Percentiles rank a stretch among this genome's conserved stretches.
phyloP scores from a whole-genome alignment of 2,113 vertebrate species.

The Alligator sinensis region DNA sequence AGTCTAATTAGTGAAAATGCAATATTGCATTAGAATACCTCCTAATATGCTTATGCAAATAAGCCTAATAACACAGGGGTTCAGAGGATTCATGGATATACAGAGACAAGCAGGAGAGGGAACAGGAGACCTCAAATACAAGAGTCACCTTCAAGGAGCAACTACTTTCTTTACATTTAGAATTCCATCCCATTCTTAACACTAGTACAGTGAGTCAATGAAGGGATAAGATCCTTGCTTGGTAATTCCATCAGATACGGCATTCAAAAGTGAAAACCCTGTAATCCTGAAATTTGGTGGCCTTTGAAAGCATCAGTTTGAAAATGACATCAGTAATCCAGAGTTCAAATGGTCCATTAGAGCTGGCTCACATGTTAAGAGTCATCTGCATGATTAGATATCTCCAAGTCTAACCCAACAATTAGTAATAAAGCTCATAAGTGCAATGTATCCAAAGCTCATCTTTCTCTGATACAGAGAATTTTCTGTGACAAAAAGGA shows the following conservation, averaged over 20 bases:
- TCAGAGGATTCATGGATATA: background rate
- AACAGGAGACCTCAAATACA: background rate
- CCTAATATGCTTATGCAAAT: slow-evolving; percentile 20
- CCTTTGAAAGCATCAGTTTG: background rate
- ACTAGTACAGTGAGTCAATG: background rate
- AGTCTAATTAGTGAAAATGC: slow-evolving; percentile 62
- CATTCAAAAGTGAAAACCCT: slow-evolving; percentile 15
- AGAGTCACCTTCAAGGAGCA: background rate
- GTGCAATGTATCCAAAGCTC: background rate
- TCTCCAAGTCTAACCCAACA: background rate
- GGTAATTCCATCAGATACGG: background rate
- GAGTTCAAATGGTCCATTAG: background rate
- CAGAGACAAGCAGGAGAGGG: background rate
- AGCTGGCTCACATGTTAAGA: background rate
- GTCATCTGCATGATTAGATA: background rate
- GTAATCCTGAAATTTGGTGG: background rate
- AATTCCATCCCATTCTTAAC: background rate
- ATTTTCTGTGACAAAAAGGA: background rate
- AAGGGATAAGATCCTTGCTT: background rate
- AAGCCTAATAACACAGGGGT: background rate
- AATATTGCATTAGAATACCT: slow-evolving; percentile 26
- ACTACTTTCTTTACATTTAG: background rate
- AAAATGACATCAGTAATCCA: background rate
- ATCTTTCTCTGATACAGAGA: background rate
- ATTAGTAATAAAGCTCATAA: background rate